These are phyloP conservation scores for Drosophila rubida DNA, from an alignment of 2,888 invertebrate genomes.

Conservation along the genomic window DNA sequence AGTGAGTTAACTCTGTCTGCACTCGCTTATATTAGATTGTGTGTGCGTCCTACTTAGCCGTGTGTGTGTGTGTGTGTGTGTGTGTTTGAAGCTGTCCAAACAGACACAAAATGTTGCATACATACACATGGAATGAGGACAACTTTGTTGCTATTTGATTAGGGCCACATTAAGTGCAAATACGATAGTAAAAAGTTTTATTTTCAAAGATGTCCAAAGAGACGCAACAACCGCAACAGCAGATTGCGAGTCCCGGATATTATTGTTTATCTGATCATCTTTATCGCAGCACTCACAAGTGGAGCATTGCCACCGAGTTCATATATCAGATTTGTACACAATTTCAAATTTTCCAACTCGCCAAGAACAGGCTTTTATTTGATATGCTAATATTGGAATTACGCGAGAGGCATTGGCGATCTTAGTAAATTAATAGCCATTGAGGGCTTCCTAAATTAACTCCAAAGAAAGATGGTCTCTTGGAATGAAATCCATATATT, in stretches of 20 bases:
- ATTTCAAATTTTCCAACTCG: neutral
- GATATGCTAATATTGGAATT: neutral
- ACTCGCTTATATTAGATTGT: conserved; percentile 44
- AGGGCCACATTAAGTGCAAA: conserved; percentile 30
- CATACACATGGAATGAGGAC: conserved; percentile 44
- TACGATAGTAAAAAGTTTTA: conserved; percentile 17
- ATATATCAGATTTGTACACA: neutral
- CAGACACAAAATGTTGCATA: conserved; percentile 44
- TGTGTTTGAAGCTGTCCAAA: conserved; percentile 32
- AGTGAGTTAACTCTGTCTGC: conserved; percentile 41
- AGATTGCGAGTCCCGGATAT: conserved; percentile 2
- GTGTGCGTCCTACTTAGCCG: conserved; percentile 50
- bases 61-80: conserved; percentile 15
- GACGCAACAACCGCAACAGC: neutral
- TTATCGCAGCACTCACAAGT: conserved; percentile 1
- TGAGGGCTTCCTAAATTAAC: too few relatives aligned
- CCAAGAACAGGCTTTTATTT: neutral
- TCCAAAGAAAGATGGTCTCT: too few relatives aligned
- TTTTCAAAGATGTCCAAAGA: conserved; percentile 7
- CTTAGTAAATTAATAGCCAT: too few relatives aligned
- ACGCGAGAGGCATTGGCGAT: neutral
- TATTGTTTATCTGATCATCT: conserved; percentile 8
- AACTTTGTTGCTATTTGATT: conserved; percentile 50
- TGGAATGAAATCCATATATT: too few relatives aligned
- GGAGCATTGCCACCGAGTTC: neutral